Percentiles rank a stretch among this genome's conserved stretches.
phyloP scores from a whole-genome alignment of 2,888 invertebrate genomes.

The Achlya flavicornis region DNA sequence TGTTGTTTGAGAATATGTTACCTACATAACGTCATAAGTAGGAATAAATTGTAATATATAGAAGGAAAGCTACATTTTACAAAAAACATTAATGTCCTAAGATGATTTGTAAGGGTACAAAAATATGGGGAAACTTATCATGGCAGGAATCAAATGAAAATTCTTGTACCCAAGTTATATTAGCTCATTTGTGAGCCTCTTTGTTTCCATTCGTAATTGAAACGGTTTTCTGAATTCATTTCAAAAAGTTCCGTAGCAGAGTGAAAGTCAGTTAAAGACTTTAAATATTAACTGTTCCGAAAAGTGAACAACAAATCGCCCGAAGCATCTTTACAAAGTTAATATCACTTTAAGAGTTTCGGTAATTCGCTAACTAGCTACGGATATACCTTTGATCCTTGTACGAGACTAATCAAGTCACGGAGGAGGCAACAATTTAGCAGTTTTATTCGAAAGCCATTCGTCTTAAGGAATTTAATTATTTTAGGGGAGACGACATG shows the following conservation, averaged over 20 bases:
- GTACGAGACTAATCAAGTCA: conserved; percentile 43
- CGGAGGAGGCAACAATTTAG: conserved; percentile 34
- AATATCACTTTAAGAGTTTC: conserved; percentile 36
- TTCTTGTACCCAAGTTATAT: conserved; percentile 3
- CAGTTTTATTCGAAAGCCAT: conserved; percentile 43
- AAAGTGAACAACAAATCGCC: conserved; percentile 26
- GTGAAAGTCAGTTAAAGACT: neutral
- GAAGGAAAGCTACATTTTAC: conserved; percentile 8
- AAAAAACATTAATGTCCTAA: conserved; percentile 2
- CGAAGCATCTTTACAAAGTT: conserved; percentile 28
- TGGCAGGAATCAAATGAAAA: conserved; percentile 9
- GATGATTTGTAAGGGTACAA: conserved; percentile 8
- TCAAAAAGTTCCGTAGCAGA: neutral
- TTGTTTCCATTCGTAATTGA: conserved; percentile 8
- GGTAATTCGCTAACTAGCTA: conserved; percentile 40
- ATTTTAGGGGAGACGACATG: conserved; percentile 23
- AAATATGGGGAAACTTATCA: conserved; percentile 7
- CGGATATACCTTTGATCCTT: conserved; percentile 47
- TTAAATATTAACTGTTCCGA: conserved; percentile 9
- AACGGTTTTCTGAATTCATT: neutral
- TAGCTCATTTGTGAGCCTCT: conserved; percentile 2
- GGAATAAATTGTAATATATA: neutral
- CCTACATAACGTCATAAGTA: too few species aligned
- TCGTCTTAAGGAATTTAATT: conserved; percentile 49
- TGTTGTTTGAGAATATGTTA: too few species aligned